Base-by-base conservation (phyloP, 2,888 invertebrate species). In the Pristionchus entomophagus region DNA sequence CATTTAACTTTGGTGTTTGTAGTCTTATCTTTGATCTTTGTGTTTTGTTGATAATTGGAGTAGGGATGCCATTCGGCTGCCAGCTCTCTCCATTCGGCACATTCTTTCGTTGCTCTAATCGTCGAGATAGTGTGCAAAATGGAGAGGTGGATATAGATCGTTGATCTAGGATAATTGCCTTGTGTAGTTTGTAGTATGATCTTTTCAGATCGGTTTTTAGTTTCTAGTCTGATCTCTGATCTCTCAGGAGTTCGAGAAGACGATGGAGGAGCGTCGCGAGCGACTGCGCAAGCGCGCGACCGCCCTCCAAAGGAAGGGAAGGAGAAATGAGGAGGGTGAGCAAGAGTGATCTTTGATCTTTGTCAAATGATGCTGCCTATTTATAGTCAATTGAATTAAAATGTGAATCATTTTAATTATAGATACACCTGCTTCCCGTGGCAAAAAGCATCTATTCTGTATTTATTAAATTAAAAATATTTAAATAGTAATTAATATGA, bases 1-100 rank as follows among this genome's bases (percentile, higher is more conserved):
- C 53, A 51, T 95, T 49, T 14, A 41, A 12, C 29, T 62, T 73
- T 84, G 78, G 5, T 17, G 81, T 81, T 81, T 81, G 51, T 38
- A 32, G 19, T 65, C n/a, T 73, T 10, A 41, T 96, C 90, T 95
- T 95, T 83, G 94, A 96, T 77, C 94, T 97, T 12, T 95, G 96
- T 14, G 45, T 17, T 85, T 88, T 22, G 56, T 56, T 14, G 22
- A n/a, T 22, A n/a, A n/a, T n/a, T n/a, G n/a, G n/a, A n/a, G n/a
- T n/a, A n/a, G n/a, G n/a, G n/a, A n/a, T n/a, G n/a, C n/a, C n/a
- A n/a, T n/a, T n/a, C n/a, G n/a, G n/a, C n/a, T n/a, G n/a, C n/a
- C n/a, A n/a, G n/a, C n/a, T n/a, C n/a, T n/a, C n/a, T n/a, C n/a
- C n/a, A n/a, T n/a, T n/a, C n/a, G n/a, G n/a, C n/a, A n/a, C n/a